Evolutionary conservation across 92 coral and sea anemone species (phyloP).

Genomic region (Phenganax stokvisi): DNA sequence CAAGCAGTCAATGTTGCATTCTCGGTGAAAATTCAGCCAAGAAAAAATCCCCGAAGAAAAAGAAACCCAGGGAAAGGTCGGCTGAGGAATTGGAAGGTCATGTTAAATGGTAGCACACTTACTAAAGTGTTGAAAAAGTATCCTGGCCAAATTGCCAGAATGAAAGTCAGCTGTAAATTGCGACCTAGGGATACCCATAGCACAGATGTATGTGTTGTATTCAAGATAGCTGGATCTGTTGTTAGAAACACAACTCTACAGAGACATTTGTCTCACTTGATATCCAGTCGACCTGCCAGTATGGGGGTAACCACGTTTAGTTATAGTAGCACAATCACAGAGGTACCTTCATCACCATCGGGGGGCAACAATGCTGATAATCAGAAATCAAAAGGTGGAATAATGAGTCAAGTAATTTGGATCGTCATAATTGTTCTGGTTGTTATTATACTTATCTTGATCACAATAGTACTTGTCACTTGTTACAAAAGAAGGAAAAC

Average conservation of each 20-base stretch:
- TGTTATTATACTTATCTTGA: constrained; percentile 2
- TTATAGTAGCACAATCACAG: neutral
- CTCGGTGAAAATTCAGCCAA: neutral
- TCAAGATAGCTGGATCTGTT: constrained; percentile 33
- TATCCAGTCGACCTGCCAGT: neutral
- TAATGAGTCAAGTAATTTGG: constrained; percentile 17
- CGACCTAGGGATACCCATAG: neutral
- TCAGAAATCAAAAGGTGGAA: neutral
- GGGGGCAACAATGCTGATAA: neutral
- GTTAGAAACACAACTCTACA: neutral
- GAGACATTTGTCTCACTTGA: neutral
- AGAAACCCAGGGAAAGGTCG: neutral
- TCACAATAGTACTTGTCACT: neutral
- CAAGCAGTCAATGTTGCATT: neutral
- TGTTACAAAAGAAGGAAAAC: constrained; percentile 9
- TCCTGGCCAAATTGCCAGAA: constrained; percentile 18
- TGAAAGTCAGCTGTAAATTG: constrained; percentile 3
- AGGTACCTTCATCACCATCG: neutral
- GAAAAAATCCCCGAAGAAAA: neutral
- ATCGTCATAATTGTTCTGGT: constrained; percentile 12
- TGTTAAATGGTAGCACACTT: neutral
- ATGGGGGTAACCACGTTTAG: neutral
- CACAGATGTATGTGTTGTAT: neutral
- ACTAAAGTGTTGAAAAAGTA: neutral
- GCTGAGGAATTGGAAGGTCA: neutral